Percentiles rank a stretch among this genome's conserved stretches.
Evolutionary conservation across 2,113 vertebrate genomes (phyloP).

Genomic region (Thermophis baileyi): DNA sequence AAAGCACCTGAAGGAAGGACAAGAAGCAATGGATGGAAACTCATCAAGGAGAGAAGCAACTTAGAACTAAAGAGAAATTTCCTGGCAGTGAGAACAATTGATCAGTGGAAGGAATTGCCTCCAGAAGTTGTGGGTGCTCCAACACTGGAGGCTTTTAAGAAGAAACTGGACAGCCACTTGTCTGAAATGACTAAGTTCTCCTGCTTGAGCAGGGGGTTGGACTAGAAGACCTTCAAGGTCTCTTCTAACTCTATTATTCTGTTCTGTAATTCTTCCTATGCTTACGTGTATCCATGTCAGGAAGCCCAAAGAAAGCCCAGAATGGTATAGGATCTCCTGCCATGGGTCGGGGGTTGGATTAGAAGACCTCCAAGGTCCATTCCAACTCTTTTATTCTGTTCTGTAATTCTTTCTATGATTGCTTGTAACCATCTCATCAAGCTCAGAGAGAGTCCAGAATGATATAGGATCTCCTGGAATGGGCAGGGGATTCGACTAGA

Average conservation of each 20-base stretch:
- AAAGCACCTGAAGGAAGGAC: background rate
- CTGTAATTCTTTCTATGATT: too few species aligned
- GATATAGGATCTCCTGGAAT: too few species aligned
- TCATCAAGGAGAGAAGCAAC: background rate
- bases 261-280: too few species aligned
- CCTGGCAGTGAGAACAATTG: background rate
- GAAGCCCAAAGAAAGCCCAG: too few species aligned
- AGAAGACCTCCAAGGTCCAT: too few species aligned
- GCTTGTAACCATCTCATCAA: too few species aligned
- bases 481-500: too few species aligned
- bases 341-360: too few species aligned
- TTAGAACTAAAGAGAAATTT: background rate
- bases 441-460: too few species aligned
- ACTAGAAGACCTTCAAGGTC: background rate
- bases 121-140: background rate
- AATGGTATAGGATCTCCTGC: too few species aligned
- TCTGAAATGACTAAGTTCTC: background rate
- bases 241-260: background rate
- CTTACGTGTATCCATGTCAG: too few species aligned
- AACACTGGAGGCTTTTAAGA: background rate
- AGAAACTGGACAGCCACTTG: background rate
- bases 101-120: background rate
- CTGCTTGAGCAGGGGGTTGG: background rate
- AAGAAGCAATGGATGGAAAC: background rate
- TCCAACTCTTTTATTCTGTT: background rate